Evolutionary conservation across 1,140 invertebrate genomes (phyloP), one percentile per base, ranked within the genome.

Genomic region (Drosophila punjabiensis): DNA sequence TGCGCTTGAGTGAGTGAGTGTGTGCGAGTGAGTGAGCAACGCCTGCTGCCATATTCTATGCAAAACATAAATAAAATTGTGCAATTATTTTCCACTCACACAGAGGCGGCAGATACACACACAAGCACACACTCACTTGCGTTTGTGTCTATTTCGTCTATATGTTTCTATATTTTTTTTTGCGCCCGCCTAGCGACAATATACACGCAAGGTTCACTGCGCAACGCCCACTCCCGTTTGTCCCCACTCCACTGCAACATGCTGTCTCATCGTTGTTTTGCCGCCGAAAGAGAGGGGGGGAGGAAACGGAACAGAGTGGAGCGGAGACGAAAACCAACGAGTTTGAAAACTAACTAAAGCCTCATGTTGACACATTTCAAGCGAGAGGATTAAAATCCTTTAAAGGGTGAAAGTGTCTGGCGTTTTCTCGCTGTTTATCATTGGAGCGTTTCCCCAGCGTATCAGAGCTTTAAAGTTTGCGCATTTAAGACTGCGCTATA

Each of bases 1-100:
- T 70, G 63, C 67, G 69, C 59, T 60, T 47, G 60, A 80, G 78
- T 70, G 79, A 56, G 64, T 69, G 47, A 48, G 60, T 55, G 67
- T 62, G 69, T 76, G 71, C 43, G 60, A 61, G 61, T 39, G 62
- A 75, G 59, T 61, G 75, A 82, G 80, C 70, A 76, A 83, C 68
- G 63, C 71, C 65, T 74, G 68, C 65, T 74, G 68, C 55, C 68
- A 73, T 74, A 74, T 75, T 75, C 69, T 75, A 70, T 77, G 83
- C 75, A 86, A 86, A 85, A 87, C 82, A 86, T 82, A 86, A 85
- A 86, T 86, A 75, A 82, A 84, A 85, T 87, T 85, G 82, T 85
- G 83, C 82, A 85, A 85, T 85, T 81, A 86, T 85, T 79, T 76
- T 45, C 47, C 52, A 37, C 74, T 61, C 48, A 80, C 71, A 69